Evolutionary conservation across 2,113 vertebrate species (phyloP), one percentile per base, ranked within the genome.

Genomic region (Anhinga rufa): DNA sequence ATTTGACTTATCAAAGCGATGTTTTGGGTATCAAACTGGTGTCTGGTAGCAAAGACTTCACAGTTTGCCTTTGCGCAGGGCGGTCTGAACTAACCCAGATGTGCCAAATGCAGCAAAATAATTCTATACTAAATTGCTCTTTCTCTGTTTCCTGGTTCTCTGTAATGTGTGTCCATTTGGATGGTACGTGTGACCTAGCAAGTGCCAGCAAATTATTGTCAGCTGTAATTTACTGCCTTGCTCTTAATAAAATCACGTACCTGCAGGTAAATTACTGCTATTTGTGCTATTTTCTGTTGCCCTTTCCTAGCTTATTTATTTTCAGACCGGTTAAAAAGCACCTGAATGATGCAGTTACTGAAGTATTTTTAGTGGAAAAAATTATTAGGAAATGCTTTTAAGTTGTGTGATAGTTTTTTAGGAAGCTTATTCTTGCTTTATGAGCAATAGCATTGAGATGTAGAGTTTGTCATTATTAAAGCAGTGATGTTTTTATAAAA

Each of bases 291-390:
- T 95, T 91, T 85, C 70, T 89, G 26, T 89, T 93, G 70, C 54
- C 32, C 48, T 77, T 95, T 87, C 57, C 29, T 58, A 94, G 22
- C 36, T 76, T 62, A 13, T 14, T 1, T 94, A 9, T 90, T 90
- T 91, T 91, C 71, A 58, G 46, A 48, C 26, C 72, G 72, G 48
- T 90, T 65, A 62, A 82, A 91, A 80, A 87, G 42, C 77, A 60
- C 49, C 32, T 5, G 19, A 94, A 51, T 93, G 66, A 95, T 89
- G 60, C 54, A n/a, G 36, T 82, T 55, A 55, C 57, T 48, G 14
- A 93, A 83, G 21, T 81, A 93, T 93, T 91, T 93, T 91, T 86
- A 66, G 77, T 88, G 71, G 72, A 18, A 88, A 64, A 95, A 92
- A 70, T 17, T 62, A 87, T 28, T 93, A 58, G 71, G 84, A 76